Conservation (phyloP, 2,113 vertebrate genomes). For the Oreocharis arfaki region DNA sequence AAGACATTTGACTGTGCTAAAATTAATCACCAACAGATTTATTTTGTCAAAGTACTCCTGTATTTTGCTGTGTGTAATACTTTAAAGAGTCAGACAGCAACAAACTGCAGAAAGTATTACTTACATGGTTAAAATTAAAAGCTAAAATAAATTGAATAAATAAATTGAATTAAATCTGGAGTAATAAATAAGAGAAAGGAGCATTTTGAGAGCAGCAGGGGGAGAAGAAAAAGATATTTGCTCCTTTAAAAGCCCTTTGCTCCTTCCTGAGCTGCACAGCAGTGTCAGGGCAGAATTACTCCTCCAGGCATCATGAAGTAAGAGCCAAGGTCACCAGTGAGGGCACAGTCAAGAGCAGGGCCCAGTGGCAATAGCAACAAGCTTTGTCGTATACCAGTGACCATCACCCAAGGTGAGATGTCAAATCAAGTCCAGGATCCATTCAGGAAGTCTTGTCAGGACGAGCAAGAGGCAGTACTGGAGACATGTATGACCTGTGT, state of each 20-base stretch:
- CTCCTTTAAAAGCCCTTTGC: neutral
- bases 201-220: accelerated
- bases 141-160: neutral
- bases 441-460: neutral
- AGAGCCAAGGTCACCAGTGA: neutral
- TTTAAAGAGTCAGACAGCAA: neutral
- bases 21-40: slow-evolving; percentile 21
- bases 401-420: neutral
- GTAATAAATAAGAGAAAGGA: neutral
- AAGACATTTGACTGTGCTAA: slow-evolving; percentile 19
- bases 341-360: neutral
- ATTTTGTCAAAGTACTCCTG: slow-evolving; percentile 1
- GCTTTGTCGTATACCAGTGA: neutral
- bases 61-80: neutral
- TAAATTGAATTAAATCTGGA: neutral
- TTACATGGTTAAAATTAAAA: neutral
- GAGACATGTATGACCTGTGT: neutral
- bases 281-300: neutral
- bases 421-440: neutral
- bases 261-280: neutral
- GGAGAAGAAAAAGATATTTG: neutral
- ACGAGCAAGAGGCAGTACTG: neutral
- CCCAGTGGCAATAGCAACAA: neutral
- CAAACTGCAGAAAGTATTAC: neutral
- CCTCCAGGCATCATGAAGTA: neutral